Base-by-base conservation (phyloP, 2,113 vertebrate genomes). In the Myxocyprinus asiaticus region DNA sequence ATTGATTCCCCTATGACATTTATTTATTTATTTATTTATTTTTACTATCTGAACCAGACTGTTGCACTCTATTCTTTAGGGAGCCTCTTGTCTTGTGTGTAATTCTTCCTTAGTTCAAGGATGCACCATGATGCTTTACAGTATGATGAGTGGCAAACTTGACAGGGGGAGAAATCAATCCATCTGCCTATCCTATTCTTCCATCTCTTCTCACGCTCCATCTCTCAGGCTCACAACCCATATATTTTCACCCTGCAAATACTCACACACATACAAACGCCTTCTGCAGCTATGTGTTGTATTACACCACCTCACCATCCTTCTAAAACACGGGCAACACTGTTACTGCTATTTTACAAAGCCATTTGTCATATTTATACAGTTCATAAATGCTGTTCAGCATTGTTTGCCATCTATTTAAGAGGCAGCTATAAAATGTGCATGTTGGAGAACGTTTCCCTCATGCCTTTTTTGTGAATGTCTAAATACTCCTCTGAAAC, bases 161-260 rank as follows among this genome's bases (percentile, higher is more conserved):
- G 58, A 66, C 45, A 6, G 17, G 62, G 78, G 71, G 74, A 55
- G 61, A 80, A 67, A 77, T 76, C 70, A 56, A 56, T 79, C 84
- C 84, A 85, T 83, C 84, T 83, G 84, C 80, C 76, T 44, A 5
- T 65, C 51, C 51, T 33, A 81, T 67, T 73, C 79, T 48, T 78
- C 76, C 64, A 59, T 75, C 45, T 9, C 70, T 81, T 14, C 75
- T 65, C 17, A 73, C 73, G 22, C 22, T 33, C 22, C 22, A 33
- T 33, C 22, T 67, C 73, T 53, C 53, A 61, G 22, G 45, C 80
- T 77, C 67, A 78, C 67, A 61, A 73, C 74, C 68, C 82, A 68
- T 72, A 77, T 72, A 53, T 63, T 79, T 77, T 77, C 83, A 74
- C 77, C 71, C 58, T 74, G 55, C 55, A 58, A 58, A 58, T 2